phyloP scores from a whole-genome alignment of 2,797 vertebrate genomes.

The Graptemys geographica region DNA sequence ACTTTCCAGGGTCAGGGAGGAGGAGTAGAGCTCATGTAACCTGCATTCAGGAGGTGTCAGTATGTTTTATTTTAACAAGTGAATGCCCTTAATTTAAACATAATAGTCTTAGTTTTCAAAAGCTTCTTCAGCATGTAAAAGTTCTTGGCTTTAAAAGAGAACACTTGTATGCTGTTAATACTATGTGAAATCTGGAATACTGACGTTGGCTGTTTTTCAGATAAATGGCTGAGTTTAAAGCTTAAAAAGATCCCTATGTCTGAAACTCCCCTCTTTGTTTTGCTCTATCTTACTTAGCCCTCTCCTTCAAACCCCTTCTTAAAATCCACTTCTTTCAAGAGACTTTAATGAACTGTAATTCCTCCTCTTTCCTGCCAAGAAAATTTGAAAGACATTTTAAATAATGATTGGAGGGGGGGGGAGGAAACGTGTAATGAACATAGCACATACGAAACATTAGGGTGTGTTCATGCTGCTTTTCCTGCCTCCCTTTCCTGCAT shows the following conservation, averaged over 20 bases:
- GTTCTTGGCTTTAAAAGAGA: neutral
- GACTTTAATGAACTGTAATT: neutral
- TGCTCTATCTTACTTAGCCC: fast-evolving
- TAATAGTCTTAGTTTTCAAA: neutral
- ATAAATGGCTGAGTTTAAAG: neutral
- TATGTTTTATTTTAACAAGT: neutral
- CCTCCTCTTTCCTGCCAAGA: neutral
- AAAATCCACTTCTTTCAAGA: neutral
- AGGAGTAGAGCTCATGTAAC: neutral
- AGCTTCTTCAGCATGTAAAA: neutral
- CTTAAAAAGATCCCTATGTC: neutral
- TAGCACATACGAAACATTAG: neutral
- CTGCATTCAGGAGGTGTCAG: neutral
- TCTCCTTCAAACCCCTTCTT: neutral
- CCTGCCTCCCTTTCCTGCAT: neutral
- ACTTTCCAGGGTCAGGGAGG: neutral
- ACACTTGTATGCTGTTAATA: neutral
- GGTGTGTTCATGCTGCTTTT: fast-evolving
- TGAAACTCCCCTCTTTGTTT: neutral
- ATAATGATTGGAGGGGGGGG: neutral
- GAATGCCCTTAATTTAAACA: neutral
- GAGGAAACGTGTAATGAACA: neutral
- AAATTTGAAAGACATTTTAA: neutral
- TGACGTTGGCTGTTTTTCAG: neutral
- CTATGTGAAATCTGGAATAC: neutral